A percentile compares a stretch with the other conserved stretches of the same genome.
Evolutionary conservation across 1,140 invertebrate genomes (phyloP).

Genomic region (Brachystomella parvula): DNA sequence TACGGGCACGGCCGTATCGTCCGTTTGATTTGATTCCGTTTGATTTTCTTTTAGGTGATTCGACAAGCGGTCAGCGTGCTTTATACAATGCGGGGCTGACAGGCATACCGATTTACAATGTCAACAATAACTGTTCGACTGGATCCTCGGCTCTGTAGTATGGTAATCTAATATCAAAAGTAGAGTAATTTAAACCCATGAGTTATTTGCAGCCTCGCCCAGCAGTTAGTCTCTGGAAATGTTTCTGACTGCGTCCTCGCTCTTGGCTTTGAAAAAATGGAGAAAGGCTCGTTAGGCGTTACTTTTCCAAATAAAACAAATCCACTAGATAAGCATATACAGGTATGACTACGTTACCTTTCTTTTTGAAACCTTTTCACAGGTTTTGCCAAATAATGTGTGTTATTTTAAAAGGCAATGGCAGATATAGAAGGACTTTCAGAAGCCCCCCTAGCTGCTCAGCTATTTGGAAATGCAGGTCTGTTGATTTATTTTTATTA

Average conservation of each 20-base stretch:
- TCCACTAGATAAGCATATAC: slow-evolving; percentile 86
- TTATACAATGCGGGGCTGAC: slow-evolving; percentile 92
- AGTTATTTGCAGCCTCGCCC: too few species aligned
- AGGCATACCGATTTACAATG: slow-evolving; percentile 96
- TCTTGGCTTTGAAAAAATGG: slow-evolving; percentile 97
- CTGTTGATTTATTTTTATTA: too few species aligned
- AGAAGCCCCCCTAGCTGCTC: slow-evolving; percentile 75
- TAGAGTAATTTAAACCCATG: too few species aligned
- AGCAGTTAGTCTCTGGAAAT: slow-evolving; percentile 73
- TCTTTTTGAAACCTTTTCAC: not conserved
- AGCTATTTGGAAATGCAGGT: slow-evolving; percentile 96
- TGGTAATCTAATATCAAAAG: too few species aligned
- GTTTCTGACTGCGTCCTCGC: slow-evolving; percentile 76
- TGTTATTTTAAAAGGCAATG: slow-evolving; percentile 54
- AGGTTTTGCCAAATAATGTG: not conserved
- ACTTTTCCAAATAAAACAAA: slow-evolving; percentile 79
- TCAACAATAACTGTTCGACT: slow-evolving; percentile 97
- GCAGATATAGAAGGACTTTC: slow-evolving; percentile 68
- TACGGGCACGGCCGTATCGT: too few species aligned
- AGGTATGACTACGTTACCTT: not conserved
- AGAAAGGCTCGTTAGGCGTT: slow-evolving; percentile 72
- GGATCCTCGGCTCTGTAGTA: slow-evolving; percentile 86
- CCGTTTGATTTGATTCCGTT: not conserved
- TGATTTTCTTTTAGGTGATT: slow-evolving; percentile 59
- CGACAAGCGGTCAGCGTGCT: slow-evolving; percentile 88